A percentile compares a stretch with the other conserved stretches of the same genome.
phyloP scores from a whole-genome alignment of 2,797 vertebrate genomes.

The Falco berigora region DNA sequence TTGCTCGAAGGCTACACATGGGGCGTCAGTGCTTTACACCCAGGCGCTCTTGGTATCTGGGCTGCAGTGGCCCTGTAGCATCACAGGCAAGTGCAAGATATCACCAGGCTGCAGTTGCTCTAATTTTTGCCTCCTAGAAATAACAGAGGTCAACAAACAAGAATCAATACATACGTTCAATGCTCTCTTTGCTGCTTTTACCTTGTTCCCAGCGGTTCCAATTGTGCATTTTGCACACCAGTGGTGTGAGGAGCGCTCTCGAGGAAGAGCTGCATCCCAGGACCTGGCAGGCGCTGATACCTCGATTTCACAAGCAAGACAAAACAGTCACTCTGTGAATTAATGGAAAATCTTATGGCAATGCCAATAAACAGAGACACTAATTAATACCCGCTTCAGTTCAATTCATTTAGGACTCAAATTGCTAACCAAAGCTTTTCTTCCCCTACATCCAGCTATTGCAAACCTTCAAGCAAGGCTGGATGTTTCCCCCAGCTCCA shows the following conservation, averaged over 20 bases:
- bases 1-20: accelerated
- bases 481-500: not conserved
- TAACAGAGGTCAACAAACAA: not conserved
- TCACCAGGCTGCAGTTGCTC: not conserved
- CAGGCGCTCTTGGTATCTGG: not conserved
- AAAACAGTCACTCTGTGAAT: not conserved
- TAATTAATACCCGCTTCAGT: not conserved
- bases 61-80: accelerated
- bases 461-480: not conserved
- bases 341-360: not conserved
- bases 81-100: not conserved
- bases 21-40: not conserved
- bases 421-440: not conserved
- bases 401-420: not conserved
- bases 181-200: not conserved
- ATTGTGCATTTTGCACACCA: not conserved
- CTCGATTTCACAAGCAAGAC: not conserved
- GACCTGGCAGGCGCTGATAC: not conserved
- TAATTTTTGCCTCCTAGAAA: not conserved
- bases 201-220: not conserved
- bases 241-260: not conserved
- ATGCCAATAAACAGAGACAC: not conserved
- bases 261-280: not conserved
- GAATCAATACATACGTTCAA: not conserved
- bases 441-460: not conserved